Conservation (phyloP, 1,140 invertebrate species). For the Pemphigus obesinymphae region DNA sequence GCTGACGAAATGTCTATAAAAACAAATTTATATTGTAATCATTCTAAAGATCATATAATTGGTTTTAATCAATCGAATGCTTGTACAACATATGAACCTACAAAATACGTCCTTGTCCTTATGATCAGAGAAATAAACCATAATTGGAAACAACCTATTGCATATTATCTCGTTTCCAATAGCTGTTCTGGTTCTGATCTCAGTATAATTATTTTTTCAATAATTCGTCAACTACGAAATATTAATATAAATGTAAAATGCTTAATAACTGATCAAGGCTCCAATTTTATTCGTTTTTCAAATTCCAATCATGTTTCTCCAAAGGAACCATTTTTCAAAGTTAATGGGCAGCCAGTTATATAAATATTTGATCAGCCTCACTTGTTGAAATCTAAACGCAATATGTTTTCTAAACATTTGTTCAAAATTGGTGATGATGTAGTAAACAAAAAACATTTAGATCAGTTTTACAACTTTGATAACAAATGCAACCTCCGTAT, state of each 20-base stretch:
- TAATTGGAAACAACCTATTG: not conserved
- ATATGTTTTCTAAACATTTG: not conserved
- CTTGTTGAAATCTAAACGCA: not conserved
- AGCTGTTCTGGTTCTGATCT: not conserved
- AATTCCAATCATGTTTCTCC: not conserved
- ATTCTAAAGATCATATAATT: not conserved
- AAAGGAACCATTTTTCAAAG: not conserved
- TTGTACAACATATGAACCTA: not conserved
- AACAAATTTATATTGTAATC: conserved; percentile 7
- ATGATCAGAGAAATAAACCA: not conserved
- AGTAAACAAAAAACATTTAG: not conserved
- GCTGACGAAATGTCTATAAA: not conserved
- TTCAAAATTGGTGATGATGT: not conserved
- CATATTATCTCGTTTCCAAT: not conserved
- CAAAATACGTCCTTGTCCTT: not conserved
- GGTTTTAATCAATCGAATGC: not conserved
- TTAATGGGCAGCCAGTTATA: not conserved
- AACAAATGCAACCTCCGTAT: not conserved
- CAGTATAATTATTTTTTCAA: not conserved
- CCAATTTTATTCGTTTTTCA: not conserved
- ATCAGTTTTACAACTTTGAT: not conserved
- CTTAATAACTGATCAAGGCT: not conserved
- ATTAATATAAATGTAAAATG: not conserved
- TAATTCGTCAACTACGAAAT: not conserved
- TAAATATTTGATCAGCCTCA: not conserved